Evolutionary conservation across 2,888 invertebrate species (phyloP), one percentile per base, ranked within the genome.

Genomic region (Alloscopus bannaensis): DNA sequence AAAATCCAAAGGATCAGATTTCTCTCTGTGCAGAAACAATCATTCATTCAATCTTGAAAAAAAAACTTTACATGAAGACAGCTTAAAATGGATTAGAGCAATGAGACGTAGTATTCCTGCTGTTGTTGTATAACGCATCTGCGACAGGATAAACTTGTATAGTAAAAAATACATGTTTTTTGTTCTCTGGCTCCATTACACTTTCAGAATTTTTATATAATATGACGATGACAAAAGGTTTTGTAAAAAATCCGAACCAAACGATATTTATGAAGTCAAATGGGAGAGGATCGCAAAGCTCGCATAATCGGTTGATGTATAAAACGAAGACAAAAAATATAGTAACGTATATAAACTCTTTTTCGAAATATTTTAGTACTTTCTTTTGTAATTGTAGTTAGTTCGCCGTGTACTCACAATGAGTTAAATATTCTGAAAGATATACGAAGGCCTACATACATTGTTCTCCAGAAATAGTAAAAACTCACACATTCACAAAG

Each of bases 61-160:
- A n/a, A n/a, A n/a, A n/a, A n/a, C n/a, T n/a, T 66, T 29, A 31
- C 52, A 59, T 29, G 47, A 59, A 42, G 69, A 4, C 31, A 62
- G 60, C 31, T 31, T 50, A 31, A 55, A 71, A 50, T 26, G 71
- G 71, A 60, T 71, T 26, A 36, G 55, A 36, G 16, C 60, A 62
- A 50, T 71, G 71, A 71, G 20, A 47, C 71, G 42, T 71, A 11
- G 45, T 18, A n/a, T 36, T 45, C 45, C n/a, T n/a, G n/a, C n/a
- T n/a, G n/a, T n/a, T n/a, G n/a, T n/a, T n/a, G n/a, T n/a, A n/a
- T n/a, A n/a, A n/a, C 8, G 8, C n/a, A 45, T n/a, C 13, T 45
- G 45, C 45, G 18, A 4, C 3, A 45, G 45, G 18, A 45, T 45
- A 16, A 4, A 45, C n/a, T n/a, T 45, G 45, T n/a, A 45, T 45